Evolutionary conservation across 1,140 invertebrate genomes (phyloP), one percentile per base, ranked within the genome.

Genomic region (Diabrotica undecimpunctata): DNA sequence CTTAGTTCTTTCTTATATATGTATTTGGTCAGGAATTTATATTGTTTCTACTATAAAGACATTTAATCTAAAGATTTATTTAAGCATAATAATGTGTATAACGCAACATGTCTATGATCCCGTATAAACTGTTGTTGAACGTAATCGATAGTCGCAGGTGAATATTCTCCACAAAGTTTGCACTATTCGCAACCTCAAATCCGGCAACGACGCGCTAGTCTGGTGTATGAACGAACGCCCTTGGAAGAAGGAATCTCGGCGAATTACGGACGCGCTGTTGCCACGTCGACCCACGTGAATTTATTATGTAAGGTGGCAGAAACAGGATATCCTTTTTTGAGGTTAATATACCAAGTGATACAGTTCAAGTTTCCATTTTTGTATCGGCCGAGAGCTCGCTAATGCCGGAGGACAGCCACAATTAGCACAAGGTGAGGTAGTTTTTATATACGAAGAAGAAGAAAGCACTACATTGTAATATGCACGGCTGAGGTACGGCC

Each of bases 181-280:
- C 25, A 25, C 25, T 25, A 25, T 25, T 25, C 25, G 25, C 25
- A 4, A 25, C 25, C 25, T 25, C 6, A 7, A n/a, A 10, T n/a
- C 12, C 55, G 55, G 55, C 55, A 57, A 57, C 55, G 10, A 10
- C n/a, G 55, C 55, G 25, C n/a, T 38, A 25, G 55, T 57, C 55
- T 57, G 55, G 55, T 57, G 55, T 57, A 38, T 57, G 41, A 46
- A 36, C 55, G 55, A 57, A 57, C 55, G 55, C 55, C 55, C 55
- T 57, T 57, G 55, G 12, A 57, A 57, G 55, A 36, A 57, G 14
- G 36, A 57, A 57, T 57, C 55, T 57, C 55, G 55, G 55, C 55
- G 37, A 37, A 37, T 37, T n/a, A 57, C 55, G 25, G 25, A 12
- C n/a, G 14, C 55, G 36, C 35, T 12, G 55, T 57, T 57, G 55